These are phyloP conservation scores for Muscicapa adusta DNA, from an alignment of 2,113 vertebrate genomes.

Conservation along the genomic window DNA sequence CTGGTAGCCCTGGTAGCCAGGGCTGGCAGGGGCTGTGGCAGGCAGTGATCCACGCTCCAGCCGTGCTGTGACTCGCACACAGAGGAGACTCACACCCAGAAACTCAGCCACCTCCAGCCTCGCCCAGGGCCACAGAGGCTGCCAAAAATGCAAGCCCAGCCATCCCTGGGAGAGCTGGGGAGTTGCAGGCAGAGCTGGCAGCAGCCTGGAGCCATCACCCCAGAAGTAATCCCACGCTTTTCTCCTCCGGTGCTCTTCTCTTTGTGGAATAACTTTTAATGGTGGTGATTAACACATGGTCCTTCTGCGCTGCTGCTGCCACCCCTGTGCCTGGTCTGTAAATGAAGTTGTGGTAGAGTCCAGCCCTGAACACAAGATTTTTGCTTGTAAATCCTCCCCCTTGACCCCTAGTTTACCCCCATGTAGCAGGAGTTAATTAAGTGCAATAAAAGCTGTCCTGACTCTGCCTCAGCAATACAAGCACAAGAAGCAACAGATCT, in stretches of 20 bases:
- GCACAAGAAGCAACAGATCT: neutral
- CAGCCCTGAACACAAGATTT: neutral
- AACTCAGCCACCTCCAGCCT: neutral
- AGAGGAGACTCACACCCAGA: conserved; percentile 1
- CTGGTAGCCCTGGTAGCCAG: neutral
- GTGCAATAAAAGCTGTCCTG: neutral
- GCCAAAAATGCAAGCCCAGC: neutral
- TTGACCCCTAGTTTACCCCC: neutral
- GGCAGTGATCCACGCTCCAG: fast-evolving
- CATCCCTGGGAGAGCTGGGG: neutral
- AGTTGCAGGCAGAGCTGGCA: neutral
- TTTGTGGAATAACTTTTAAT: fast-evolving
- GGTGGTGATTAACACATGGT: fast-evolving
- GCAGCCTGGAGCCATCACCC: neutral
- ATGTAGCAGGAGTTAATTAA: neutral
- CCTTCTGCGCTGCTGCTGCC: neutral
- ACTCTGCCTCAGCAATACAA: neutral
- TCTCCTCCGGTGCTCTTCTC: neutral
- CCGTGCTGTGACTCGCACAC: fast-evolving
- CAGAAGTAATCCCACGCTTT: neutral
- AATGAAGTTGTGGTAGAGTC: neutral
- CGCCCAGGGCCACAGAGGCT: neutral
- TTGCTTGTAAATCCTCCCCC: neutral
- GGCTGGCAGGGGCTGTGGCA: neutral
- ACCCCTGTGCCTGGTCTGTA: neutral